Evolutionary conservation across 2,888 invertebrate species (phyloP), one percentile per base, ranked within the genome.

Genomic region (Heliconius sara): DNA sequence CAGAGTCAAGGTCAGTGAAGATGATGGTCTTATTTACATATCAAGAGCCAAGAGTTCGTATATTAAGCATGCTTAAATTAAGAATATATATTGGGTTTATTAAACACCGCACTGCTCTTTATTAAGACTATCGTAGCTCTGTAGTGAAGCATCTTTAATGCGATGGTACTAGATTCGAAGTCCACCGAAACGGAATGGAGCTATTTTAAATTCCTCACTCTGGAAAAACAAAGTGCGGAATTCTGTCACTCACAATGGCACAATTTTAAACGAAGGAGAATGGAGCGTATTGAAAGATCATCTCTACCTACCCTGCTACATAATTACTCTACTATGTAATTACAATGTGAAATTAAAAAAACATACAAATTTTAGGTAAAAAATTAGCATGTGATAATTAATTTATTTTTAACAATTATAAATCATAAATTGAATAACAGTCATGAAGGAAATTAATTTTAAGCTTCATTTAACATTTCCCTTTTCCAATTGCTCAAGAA

Each of bases 401-500:
- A 43, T 77, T 72, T 77, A 72, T 52, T 78, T 39, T 39, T 67
- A 73, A 78, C 22, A 60, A 60, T 25, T 57, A 34, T 16, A 66
- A 30, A 39, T 39, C 34, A 7, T 34, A 9, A 39, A 19, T 39
- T 27, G 25, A 73, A 67, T 78, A 34, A 66, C 39, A 73, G 7
- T 25, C 66, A 2, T 27, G 19, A 68, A 71, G 47, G 52, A 52
- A 73, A 70, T 60, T 30, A 68, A 77, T 43, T 67, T 63, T 16
- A 47, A 47, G 22, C 13, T 30, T 77, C 67, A 79, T 80, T 83
- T 79, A 6, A 84, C 79, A 68, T 86, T 85, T 79, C 88, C 87
- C 67, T 89, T 86, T 71, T 86, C 84, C 76, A 92, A 82, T 80
- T 88, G 85, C 78, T 92, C 91, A 63, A 95, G 85, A 83, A 95